Evolutionary conservation across 2,888 invertebrate genomes (phyloP).

Genomic region (Prenolepis imparis): DNA sequence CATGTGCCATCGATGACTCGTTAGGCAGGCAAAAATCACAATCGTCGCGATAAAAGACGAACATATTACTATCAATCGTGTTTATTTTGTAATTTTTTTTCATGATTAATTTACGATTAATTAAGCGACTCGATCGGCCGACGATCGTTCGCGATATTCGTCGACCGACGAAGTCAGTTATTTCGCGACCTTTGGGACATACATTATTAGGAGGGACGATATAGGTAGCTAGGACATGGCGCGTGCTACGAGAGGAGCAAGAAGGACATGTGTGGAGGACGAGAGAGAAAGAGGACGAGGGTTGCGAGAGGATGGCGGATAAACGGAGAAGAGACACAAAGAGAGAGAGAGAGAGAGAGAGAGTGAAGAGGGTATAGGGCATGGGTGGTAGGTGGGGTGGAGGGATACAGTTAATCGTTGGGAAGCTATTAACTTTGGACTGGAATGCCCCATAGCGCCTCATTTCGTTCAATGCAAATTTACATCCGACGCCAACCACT

Average conservation of each 20-base stretch:
- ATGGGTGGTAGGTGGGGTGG: constrained; percentile 63
- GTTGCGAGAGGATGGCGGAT: constrained; percentile 56
- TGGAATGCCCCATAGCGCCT: constrained; percentile 84
- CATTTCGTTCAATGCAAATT: constrained; percentile 85
- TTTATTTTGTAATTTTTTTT: background rate
- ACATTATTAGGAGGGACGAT: constrained; percentile 80
- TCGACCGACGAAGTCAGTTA: constrained; percentile 76
- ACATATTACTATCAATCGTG: background rate
- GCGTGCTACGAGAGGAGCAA: constrained; percentile 65
- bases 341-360: constrained; percentile 53
- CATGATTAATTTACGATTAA: background rate
- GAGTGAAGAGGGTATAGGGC: constrained; percentile 23
- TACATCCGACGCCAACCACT: constrained; percentile 76
- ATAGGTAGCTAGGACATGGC: constrained; percentile 73
- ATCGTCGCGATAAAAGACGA: background rate
- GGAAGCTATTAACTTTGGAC: constrained; percentile 84
- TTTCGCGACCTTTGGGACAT: constrained; percentile 82
- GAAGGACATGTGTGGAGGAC: constrained; percentile 52
- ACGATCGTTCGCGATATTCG: constrained; percentile 1
- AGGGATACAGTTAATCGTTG: constrained; percentile 85
- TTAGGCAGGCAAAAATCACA: background rate
- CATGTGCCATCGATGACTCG: constrained; percentile 35
- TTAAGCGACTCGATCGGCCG: background rate
- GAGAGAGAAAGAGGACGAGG: constrained; percentile 46
- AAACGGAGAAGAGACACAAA: constrained; percentile 63